Base-by-base conservation (phyloP, 2,797 vertebrate genomes). In the Melanotaenia trifasciata region DNA sequence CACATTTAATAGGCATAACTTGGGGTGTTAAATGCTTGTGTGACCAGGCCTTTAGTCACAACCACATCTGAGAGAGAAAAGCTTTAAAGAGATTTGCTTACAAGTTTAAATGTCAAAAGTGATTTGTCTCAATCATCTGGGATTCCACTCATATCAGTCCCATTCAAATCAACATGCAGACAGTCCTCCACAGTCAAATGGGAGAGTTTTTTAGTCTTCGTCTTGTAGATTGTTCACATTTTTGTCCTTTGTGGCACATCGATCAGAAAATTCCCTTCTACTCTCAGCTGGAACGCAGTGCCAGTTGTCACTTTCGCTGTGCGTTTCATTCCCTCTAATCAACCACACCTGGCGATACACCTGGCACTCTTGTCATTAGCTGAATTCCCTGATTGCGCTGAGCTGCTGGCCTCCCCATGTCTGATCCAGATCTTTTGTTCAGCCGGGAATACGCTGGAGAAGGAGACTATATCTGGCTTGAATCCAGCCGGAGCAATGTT, bases 321-420 rank as follows among this genome's bases (percentile, higher is more conserved):
- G 85, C 75, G 59, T 85, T 84, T 83, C 85, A 71, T 91, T 91
- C 71, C 56, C 78, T 87, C 87, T 91, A 92, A 93, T 93, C 90
- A 93, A 90, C 91, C 91, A 91, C 92, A 92, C 90, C 91, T 92
- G 92, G 90, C 58, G 90, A 78, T 84, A 89, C 92, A 92, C 92
- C 92, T 93, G 92, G 87, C 87, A 85, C 88, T 80, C 80, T 75
- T 68, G 65, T 92, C 87, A 92, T 92, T 90, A 92, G 79, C 79
- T 64, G 66, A 89, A 79, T 84, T 88, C 75, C 79, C 85, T 91
- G 86, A 93, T 92, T 91, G 87, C 67, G 12, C 62, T 20, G 67
- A 78, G 80, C 78, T 70, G 67, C 72, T 35, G 73, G 69, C 75
- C 61, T 79, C 79, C 69, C 74, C 6, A 63, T 24, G 67, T 72